A percentile compares a stretch with the other conserved stretches of the same genome.
These are phyloP conservation scores for Melanogrammus aeglefinus DNA, from an alignment of 2,797 vertebrate species.

Conservation along the genomic window DNA sequence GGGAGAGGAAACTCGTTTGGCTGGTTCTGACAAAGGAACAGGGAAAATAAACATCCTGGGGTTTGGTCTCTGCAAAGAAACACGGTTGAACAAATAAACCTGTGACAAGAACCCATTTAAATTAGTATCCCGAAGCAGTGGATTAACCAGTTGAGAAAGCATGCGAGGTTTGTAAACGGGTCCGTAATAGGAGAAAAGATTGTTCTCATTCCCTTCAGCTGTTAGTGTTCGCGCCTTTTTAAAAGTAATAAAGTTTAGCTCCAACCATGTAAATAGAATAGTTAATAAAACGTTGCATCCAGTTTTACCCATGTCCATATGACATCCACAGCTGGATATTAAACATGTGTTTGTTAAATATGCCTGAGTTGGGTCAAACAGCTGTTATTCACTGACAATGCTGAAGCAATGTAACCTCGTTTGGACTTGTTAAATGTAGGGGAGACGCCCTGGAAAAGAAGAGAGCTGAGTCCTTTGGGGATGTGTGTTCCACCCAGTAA, in stretches of 20 bases:
- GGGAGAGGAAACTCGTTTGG: constrained; percentile 69
- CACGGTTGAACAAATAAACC: constrained; percentile 31
- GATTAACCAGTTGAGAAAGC: not conserved
- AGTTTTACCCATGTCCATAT: constrained; percentile 1
- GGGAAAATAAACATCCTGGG: constrained; percentile 74
- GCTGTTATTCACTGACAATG: not conserved
- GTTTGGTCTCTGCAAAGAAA: constrained; percentile 62
- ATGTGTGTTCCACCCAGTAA: constrained; percentile 9
- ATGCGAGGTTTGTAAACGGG: not conserved
- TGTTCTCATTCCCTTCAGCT: not conserved
- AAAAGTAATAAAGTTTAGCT: not conserved
- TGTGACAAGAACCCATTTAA: constrained; percentile 18
- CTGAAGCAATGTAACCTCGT: not conserved
- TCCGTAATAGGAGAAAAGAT: not conserved
- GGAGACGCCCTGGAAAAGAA: too few relatives aligned
- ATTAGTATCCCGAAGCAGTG: not conserved
- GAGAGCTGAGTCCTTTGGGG: not conserved
- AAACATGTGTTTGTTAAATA: not conserved
- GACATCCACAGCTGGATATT: not conserved
- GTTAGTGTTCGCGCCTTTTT: not conserved
- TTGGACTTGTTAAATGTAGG: not conserved
- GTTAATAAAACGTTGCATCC: not conserved
- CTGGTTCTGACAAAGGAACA: constrained; percentile 73
- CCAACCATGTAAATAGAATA: not conserved
- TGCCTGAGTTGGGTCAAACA: not conserved